A percentile compares a stretch with the other conserved stretches of the same genome.
Conservation (phyloP, 2,888 invertebrate genomes). For the Caenorhabditis sp. region DNA sequence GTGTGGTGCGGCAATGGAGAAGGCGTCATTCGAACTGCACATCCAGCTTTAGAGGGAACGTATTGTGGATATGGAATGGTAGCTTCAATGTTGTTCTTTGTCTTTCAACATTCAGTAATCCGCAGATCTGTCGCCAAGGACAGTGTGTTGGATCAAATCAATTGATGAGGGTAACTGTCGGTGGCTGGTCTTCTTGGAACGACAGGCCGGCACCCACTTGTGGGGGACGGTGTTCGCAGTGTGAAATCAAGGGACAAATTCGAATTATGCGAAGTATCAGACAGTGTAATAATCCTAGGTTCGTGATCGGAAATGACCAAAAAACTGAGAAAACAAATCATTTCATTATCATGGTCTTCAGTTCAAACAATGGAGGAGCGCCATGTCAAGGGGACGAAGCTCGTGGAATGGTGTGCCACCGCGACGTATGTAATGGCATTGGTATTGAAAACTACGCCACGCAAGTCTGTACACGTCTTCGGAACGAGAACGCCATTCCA, state of each 20-base stretch:
- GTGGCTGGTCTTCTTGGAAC: slow-evolving; percentile 79
- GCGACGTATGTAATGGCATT: slow-evolving; percentile 70
- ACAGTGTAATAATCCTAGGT: slow-evolving; percentile 77
- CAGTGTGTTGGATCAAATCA: slow-evolving; percentile 68
- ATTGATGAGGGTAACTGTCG: slow-evolving; percentile 68
- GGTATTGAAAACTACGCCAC: slow-evolving; percentile 69
- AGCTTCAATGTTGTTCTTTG: not conserved
- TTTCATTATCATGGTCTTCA: too few relatives aligned
- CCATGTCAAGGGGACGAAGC: slow-evolving; percentile 75
- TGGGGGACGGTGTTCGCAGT: slow-evolving; percentile 73
- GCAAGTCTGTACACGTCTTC: slow-evolving; percentile 64
- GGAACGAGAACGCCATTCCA: slow-evolving; percentile 72
- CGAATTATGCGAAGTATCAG: slow-evolving; percentile 73
- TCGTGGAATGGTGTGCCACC: slow-evolving; percentile 73
- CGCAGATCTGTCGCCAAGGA: slow-evolving; percentile 78
- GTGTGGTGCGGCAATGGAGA: slow-evolving; percentile 82
- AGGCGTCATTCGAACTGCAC: slow-evolving; percentile 82
- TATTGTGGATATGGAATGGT: slow-evolving; percentile 86
- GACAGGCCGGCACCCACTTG: slow-evolving; percentile 71
- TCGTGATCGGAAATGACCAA: not conserved
- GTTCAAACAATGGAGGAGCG: slow-evolving; percentile 77
- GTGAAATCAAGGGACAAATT: slow-evolving; percentile 78
- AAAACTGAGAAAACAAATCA: too few relatives aligned
- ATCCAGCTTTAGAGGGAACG: slow-evolving; percentile 91
- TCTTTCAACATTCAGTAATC: slow-evolving; percentile 7